These are phyloP conservation scores for Anoncus sp. DNA, from an alignment of 2,888 invertebrate species.

Conservation along the genomic window DNA sequence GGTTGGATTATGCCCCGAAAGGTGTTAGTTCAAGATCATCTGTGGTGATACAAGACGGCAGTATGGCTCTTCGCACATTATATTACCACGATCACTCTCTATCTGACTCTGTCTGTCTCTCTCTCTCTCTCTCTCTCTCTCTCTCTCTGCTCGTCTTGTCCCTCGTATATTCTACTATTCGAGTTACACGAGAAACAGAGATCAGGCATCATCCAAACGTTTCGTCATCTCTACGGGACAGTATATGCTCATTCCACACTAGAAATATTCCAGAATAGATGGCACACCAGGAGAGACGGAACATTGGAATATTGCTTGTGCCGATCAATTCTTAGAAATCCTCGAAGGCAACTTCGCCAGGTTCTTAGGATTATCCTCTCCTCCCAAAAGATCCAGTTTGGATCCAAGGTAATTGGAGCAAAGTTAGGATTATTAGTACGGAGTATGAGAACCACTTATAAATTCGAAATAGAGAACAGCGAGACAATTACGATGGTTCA, in stretches of 20 bases:
- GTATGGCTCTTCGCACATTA: conserved; percentile 49
- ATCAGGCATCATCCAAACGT: conserved; percentile 36
- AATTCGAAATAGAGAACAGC: no score
- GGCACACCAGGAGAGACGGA: conserved; percentile 5
- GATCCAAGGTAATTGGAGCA: no score
- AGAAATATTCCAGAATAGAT: conserved; percentile 10
- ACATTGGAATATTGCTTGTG: background rate
- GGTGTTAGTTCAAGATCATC: conserved; percentile 82
- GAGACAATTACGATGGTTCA: no score
- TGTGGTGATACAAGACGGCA: conserved; percentile 75
- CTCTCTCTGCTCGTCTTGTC: conserved; percentile 15
- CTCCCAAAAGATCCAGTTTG: no score
- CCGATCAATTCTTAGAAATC: background rate
- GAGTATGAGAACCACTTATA: no score
- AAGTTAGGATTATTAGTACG: no score
- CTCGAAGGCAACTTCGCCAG: no score
- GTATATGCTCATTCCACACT: conserved; percentile 35
- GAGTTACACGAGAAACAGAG: conserved; percentile 25
- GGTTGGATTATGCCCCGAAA: conserved; percentile 80
- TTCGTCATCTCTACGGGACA: conserved; percentile 43
- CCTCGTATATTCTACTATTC: conserved; percentile 34
- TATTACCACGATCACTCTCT: conserved; percentile 32
- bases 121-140: conserved; percentile 15
- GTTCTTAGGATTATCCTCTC: no score
- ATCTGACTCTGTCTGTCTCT: conserved; percentile 40